phyloP scores from a whole-genome alignment of 2,797 vertebrate genomes.

The Myiotriccus ornatus region DNA sequence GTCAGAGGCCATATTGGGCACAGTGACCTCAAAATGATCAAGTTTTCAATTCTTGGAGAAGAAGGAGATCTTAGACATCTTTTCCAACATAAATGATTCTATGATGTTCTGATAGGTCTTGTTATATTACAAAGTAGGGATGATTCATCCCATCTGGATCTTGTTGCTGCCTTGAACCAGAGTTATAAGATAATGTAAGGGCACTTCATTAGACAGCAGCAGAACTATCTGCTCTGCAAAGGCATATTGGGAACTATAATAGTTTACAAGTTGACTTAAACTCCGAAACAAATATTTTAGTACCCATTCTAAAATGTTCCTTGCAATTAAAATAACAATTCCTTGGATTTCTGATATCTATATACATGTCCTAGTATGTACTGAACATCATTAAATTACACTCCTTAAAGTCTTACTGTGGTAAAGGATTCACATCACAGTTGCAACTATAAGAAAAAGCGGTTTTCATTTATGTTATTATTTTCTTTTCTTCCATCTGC shows the following conservation, averaged over 20 bases:
- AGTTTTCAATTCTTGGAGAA: no score
- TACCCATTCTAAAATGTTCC: background rate
- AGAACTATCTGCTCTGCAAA: background rate
- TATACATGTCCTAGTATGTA: accelerated
- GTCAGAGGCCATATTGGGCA: no score
- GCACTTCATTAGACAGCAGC: background rate
- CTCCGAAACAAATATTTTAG: background rate
- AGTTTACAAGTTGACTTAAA: background rate
- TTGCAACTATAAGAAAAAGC: background rate
- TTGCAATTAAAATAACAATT: background rate
- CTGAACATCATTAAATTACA: background rate
- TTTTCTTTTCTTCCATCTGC: background rate
- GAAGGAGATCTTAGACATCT: no score
- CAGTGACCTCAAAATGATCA: no score
- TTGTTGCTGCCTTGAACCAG: background rate
- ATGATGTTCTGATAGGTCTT: no score
- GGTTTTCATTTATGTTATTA: background rate
- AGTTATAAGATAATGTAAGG: background rate
- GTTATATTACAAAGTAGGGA: no score
- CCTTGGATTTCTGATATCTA: background rate
- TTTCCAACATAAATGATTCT: no score
- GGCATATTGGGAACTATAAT: background rate
- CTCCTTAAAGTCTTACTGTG: background rate
- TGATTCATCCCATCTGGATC: no score
- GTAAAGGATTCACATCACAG: background rate